Conservation (phyloP, 2,888 invertebrate genomes). For the Troides helena region DNA sequence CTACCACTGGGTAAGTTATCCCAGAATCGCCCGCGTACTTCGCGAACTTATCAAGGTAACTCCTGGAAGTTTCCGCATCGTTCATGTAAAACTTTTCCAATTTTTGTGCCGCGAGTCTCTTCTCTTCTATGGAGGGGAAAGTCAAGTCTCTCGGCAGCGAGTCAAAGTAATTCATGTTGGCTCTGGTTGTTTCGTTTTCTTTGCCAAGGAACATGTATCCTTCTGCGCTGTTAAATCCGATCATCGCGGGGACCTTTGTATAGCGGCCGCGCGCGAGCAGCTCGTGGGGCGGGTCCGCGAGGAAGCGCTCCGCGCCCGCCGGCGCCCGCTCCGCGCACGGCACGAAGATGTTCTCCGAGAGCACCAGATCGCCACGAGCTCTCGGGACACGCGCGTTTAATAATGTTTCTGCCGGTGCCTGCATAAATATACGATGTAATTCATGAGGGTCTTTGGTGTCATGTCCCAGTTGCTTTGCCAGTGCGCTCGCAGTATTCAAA, state of each 20-base stretch:
- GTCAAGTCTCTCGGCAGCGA: slow-evolving; percentile 61
- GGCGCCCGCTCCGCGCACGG: slow-evolving; percentile 62
- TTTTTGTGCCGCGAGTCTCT: slow-evolving; percentile 42
- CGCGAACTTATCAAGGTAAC: slow-evolving; percentile 53
- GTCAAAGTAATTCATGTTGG: slow-evolving; percentile 51
- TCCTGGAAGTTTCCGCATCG: slow-evolving; percentile 60
- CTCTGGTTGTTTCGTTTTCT: slow-evolving; percentile 63
- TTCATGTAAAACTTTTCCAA: slow-evolving; percentile 65
- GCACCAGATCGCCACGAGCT: slow-evolving; percentile 54
- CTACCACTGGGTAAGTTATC: slow-evolving; percentile 57
- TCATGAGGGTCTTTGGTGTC: slow-evolving; percentile 51
- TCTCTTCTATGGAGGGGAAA: slow-evolving; percentile 50
- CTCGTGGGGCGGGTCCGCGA: slow-evolving; percentile 59
- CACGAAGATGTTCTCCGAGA: slow-evolving; percentile 69
- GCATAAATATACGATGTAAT: slow-evolving; percentile 53
- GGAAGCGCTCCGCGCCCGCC: slow-evolving; percentile 47
- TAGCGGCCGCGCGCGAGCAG: slow-evolving; percentile 51
- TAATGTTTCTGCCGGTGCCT: slow-evolving; percentile 46
- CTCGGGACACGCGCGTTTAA: slow-evolving; percentile 58
- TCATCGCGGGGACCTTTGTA: slow-evolving; percentile 61
- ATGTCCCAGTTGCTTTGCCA: slow-evolving; percentile 55
- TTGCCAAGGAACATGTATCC: slow-evolving; percentile 66
- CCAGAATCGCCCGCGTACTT: slow-evolving; percentile 62
- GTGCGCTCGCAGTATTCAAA: slow-evolving; percentile 50
- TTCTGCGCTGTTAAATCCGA: slow-evolving; percentile 66